Evolutionary conservation across 2,888 invertebrate species (phyloP), one percentile per base, ranked within the genome.

Genomic region (Tiliacea citrago): DNA sequence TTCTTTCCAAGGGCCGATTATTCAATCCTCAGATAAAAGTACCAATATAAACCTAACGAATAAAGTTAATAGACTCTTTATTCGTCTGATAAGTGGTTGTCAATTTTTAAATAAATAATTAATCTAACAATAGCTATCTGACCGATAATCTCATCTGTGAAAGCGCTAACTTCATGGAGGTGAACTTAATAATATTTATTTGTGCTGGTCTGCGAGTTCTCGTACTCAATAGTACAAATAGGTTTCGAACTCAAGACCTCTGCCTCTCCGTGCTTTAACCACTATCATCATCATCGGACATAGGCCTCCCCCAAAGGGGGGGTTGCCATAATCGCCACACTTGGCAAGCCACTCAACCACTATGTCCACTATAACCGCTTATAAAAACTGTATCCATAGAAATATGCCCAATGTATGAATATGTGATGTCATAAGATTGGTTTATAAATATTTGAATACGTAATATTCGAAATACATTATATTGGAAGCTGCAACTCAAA

Each of bases 401-500:
- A 61, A 68, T 62, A 69, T 60, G 10, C 21, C 29, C 24, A 68
- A 62, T n/a, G n/a, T n/a, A n/a, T n/a, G n/a, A n/a, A n/a, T n/a
- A n/a, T n/a, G n/a, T n/a, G n/a, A n/a, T n/a, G n/a, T n/a, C n/a
- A n/a, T n/a, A n/a, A n/a, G n/a, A n/a, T n/a, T 29, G 39, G 18
- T 55, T 45, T 39, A 49, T 72, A 62, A 66, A 61, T 67, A 81
- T 67, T 67, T 47, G 18, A 69, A 70, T 49, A 51, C 8, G 4
- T 42, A 72, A 47, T 70, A 62, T 45, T 55, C 49, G 13, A 63
- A 63, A 24, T 29, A 57, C 58, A 29, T n/a, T 7, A 39, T 12
- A 49, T 69, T 45, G 35, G 61, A 58, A 47, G 18, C 55, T 67
- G 42, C 13, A 24, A 10, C 21, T 72, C 16, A 70, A 63, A 60